Evolutionary conservation across 2,797 vertebrate genomes (phyloP).

Genomic region (Coilia nasus): DNA sequence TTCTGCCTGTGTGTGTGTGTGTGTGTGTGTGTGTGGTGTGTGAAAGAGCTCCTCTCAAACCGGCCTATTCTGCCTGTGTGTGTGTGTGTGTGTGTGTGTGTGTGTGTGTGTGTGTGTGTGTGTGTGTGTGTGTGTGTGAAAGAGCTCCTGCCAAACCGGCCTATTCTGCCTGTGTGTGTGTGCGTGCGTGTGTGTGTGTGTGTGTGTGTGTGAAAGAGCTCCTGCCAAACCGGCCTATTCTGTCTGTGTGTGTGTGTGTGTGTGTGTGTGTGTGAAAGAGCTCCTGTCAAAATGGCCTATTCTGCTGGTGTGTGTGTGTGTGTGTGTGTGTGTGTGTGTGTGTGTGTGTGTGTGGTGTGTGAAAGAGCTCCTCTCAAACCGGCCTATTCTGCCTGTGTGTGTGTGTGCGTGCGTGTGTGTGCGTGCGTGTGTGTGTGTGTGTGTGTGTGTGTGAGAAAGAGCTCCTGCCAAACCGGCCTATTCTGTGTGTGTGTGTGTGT

Average conservation of each 20-base stretch:
- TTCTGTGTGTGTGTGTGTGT: no score
- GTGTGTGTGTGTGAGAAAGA: not conserved
- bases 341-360: no score
- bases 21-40: not conserved
- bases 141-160: no score
- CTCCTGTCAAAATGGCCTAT: not conserved
- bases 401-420: not conserved
- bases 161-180: no score
- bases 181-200: not conserved
- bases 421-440: not conserved
- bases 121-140: no score
- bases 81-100: conserved; percentile 34
- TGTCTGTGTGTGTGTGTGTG: conserved; percentile 1
- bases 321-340: no score
- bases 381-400: not conserved
- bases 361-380: not conserved
- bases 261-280: conserved; percentile 15
- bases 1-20: not conserved
- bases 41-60: no score
- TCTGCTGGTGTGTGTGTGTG: not conserved
- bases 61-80: no score
- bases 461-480: not conserved
- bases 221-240: not conserved
- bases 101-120: conserved; percentile 38
- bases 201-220: not conserved